Base-by-base conservation (phyloP, 2,113 vertebrate species). In the Platichthys stellatus region DNA sequence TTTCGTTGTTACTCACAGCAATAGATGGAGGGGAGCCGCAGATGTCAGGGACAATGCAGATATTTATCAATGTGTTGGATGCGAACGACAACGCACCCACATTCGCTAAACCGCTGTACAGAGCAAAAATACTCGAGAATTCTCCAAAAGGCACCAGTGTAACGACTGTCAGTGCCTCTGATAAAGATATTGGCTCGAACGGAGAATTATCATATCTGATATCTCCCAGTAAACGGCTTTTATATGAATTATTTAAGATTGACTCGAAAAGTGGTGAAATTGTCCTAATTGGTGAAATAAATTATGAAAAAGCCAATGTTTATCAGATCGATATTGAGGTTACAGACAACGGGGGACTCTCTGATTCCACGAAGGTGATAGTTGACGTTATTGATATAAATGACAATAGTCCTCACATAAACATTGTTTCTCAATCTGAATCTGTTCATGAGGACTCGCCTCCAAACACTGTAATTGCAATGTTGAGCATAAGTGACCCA, bases 321-420 rank as follows among this genome's bases (percentile, higher is more conserved):
- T 94, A 93, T 64, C 20, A 91, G 43, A 78, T 96, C 1, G 69
- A 88, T 23, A 65, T 96, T 15, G 85, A 95, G 54, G 95, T 91
- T 2, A 86, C 56, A 18, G 95, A 96, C 28, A 91, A 89, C 0
- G 94, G 95, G 0, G 92, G 94, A 0, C 26, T 95, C 0, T 72
- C 76, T 0, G 86, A 92, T 3, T 94, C 92, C 0, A 92, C 91
- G 7, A 86, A 93, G 0, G 69, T 96, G 0, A 58, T 92, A 10
- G 88, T 94, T 38, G 94, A 95, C 69, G 74, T 95, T 6, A 58
- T 86, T 26, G 94, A 95, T 72, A 78, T 91, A 7, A 95, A 95
- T 87, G 94, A 96, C 59, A 96, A 94, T 2, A 80, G 20, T 5
- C 94, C 94, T 28, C 70, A 89, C 2, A 89, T 96, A 31, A 93